phyloP scores from a whole-genome alignment of 2,797 vertebrate genomes.

The Sebastes wilsoni region DNA sequence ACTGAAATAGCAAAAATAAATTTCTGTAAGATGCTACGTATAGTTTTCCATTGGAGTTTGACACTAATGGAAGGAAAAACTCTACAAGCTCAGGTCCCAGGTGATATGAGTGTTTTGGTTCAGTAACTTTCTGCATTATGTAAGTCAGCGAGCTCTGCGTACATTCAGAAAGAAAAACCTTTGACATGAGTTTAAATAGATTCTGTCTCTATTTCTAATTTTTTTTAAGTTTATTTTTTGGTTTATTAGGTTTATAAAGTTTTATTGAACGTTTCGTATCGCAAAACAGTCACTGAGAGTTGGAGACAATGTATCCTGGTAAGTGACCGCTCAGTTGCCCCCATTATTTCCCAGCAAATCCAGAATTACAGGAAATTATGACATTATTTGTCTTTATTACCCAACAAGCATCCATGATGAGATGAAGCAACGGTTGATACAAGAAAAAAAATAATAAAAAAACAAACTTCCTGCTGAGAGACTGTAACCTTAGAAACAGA shows the following conservation, averaged over 20 bases:
- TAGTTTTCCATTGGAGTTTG: not conserved
- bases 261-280: not conserved
- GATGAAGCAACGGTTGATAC: not conserved
- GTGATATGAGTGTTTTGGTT: not conserved
- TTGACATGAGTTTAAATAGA: not conserved
- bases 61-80: not conserved
- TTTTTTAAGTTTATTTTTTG: not conserved
- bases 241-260: not conserved
- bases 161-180: not conserved
- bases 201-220: not conserved
- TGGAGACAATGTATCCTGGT: not conserved
- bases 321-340: not conserved
- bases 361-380: not conserved
- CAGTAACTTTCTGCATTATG: not conserved
- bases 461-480: conserved; percentile 15
- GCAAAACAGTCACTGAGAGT: not conserved
- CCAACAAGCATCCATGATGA: not conserved
- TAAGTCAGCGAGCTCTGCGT: not conserved
- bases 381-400: not conserved
- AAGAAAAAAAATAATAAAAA: not conserved
- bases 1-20: not conserved
- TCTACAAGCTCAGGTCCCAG: not conserved
- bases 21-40: too few species aligned
- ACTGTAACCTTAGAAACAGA: conserved; percentile 34
- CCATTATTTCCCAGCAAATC: not conserved